Evolutionary conservation across 2,888 invertebrate species (phyloP).

Genomic region (Limulus polyphemus): DNA sequence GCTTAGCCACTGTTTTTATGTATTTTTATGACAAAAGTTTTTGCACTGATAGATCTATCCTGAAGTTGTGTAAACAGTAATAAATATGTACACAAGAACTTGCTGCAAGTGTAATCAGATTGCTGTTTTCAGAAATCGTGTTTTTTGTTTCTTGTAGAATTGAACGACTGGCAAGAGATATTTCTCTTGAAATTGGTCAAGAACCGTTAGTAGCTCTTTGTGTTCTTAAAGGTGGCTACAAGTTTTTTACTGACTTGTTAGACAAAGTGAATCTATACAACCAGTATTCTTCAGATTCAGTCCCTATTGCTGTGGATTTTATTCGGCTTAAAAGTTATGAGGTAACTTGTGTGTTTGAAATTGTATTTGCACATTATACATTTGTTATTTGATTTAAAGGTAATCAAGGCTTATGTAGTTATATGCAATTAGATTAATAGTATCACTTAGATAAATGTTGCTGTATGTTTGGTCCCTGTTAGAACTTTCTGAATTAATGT

Average conservation of each 20-base stretch:
- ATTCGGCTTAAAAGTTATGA: slow-evolving; percentile 38
- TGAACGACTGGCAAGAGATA: slow-evolving; percentile 39
- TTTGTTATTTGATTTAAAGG: not conserved
- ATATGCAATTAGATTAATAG: no score
- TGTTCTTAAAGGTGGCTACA: slow-evolving; percentile 45
- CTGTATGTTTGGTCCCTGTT: no score
- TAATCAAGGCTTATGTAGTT: no score
- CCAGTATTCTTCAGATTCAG: slow-evolving; percentile 35
- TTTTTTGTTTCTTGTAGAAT: slow-evolving; percentile 31
- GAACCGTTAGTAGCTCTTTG: slow-evolving; percentile 41
- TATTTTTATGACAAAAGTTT: not conserved
- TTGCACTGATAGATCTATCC: no score
- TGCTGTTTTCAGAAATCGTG: not conserved
- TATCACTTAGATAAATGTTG: no score
- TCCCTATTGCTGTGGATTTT: slow-evolving; percentile 40
- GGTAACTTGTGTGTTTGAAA: slow-evolving; percentile 17
- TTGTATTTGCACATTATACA: not conserved
- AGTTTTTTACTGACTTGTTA: slow-evolving; percentile 43
- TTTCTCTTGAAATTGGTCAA: slow-evolving; percentile 36
- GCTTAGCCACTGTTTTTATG: not conserved
- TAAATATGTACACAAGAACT: no score
- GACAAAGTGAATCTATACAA: slow-evolving; percentile 38
- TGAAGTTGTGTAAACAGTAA: no score
- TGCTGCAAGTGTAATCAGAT: no score
- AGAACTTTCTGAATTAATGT: no score